Evolutionary conservation across 1,140 invertebrate species (phyloP), one percentile per base, ranked within the genome.

Genomic region (Wiebesia pumilae): DNA sequence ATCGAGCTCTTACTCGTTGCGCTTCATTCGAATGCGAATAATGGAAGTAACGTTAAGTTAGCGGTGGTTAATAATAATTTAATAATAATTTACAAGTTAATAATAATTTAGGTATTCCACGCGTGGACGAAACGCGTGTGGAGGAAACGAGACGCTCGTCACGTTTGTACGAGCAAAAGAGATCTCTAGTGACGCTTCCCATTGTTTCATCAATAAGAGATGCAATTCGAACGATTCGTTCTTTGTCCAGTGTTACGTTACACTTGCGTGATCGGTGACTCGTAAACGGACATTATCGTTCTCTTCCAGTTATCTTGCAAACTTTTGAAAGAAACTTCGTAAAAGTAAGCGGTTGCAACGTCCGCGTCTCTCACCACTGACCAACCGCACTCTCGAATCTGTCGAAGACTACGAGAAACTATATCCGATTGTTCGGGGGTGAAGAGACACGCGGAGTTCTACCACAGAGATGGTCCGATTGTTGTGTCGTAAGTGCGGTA

Each of bases 351-450:
- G 69, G 47, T 27, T 14, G 58, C 2, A 14, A 27, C 58, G 21
- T 27, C 58, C 58, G 24, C 19, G 51, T 7, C 43, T 47, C 43
- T 47, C 43, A 12, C 43, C 19, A 16, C 1, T 2, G 58, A 62
- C 58, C 10, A 27, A 10, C 58, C 24, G 3, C 16, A 21, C 24
- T 62, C 58, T 62, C 21, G 24, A 62, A 62, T 62, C 58, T 62
- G 0, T 27, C 24, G 84, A 67, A 47, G 51, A 77, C 58, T 9
- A 38, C 69, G 51, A 84, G 35, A 84, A 85, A 81, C 84, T 43
- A 65, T 85, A 73, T 71, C 24, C 84, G 78, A 85, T 85, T 85
- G 84, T 81, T 85, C 62, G 81, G 84, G 84, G 77, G n/a, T 81
- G 84, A 81, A 73, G 58, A 47, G 27, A n/a, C 38, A 19, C 21